Evolutionary conservation across 2,113 vertebrate genomes (phyloP).

Genomic region (Tympanuchus pallidicinctus): DNA sequence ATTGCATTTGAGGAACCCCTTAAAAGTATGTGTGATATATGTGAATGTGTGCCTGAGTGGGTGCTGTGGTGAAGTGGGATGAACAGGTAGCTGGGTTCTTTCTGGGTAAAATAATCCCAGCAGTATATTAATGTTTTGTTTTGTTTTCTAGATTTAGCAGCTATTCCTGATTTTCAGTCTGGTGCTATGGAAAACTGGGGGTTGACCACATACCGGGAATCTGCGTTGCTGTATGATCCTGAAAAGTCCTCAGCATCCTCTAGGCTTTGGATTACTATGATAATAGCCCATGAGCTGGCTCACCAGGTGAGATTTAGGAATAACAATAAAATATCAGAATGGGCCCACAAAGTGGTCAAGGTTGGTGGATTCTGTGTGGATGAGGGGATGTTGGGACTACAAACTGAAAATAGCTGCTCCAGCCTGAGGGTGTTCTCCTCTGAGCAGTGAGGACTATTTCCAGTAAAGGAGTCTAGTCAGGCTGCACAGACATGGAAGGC

Average conservation of each 20-base stretch:
- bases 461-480: not conserved
- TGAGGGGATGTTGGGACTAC: not conserved
- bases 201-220: slow-evolving; percentile 82
- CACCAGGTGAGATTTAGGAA: slow-evolving; percentile 76
- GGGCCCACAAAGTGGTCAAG: rapidly evolving
- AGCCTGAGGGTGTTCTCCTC: not conserved
- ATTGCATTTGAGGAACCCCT: not conserved
- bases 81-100: not conserved
- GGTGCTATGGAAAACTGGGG: slow-evolving; percentile 89
- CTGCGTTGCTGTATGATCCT: slow-evolving; percentile 75
- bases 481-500: rapidly evolving
- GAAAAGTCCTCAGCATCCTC: slow-evolving; percentile 77
- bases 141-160: slow-evolving; percentile 78
- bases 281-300: slow-evolving; percentile 82
- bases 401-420: not conserved
- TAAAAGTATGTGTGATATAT: not conserved
- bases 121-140: not conserved
- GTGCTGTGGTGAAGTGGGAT: too few species aligned
- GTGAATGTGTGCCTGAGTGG: not conserved
- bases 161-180: slow-evolving; percentile 84
- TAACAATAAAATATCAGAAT: not conserved
- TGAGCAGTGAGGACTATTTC: not conserved
- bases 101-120: not conserved
- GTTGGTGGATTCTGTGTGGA: too few species aligned
- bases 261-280: slow-evolving; percentile 79